Evolutionary conservation across 2,797 vertebrate species (phyloP).

Genomic region (Buceros bicornis): DNA sequence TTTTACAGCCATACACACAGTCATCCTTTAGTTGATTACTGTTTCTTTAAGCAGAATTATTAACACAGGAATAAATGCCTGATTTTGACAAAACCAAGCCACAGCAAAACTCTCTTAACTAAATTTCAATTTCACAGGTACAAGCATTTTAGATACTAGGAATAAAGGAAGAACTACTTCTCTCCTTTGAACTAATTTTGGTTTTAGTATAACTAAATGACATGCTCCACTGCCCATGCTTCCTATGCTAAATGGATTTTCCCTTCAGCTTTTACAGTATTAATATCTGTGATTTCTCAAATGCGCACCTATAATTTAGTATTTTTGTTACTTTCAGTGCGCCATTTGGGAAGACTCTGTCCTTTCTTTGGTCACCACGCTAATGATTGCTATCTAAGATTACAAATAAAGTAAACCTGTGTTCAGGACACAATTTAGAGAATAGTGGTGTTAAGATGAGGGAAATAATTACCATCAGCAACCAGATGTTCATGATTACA

Average conservation of each 20-base stretch:
- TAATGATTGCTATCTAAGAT: not conserved
- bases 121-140: constrained; percentile 42
- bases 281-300: constrained; percentile 15
- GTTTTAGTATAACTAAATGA: not conserved
- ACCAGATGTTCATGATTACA: not conserved
- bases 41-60: not conserved
- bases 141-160: constrained; percentile 4
- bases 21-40: not conserved
- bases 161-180: not conserved
- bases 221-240: not conserved
- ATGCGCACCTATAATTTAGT: not conserved
- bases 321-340: not conserved
- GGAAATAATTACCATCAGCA: not conserved
- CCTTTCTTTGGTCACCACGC: not conserved
- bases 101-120: not conserved
- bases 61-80: not conserved
- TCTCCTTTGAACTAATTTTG: constrained; percentile 19
- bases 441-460: not conserved
- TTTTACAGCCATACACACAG: not conserved
- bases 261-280: not conserved
- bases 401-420: not conserved
- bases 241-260: constrained; percentile 37
- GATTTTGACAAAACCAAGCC: not conserved
- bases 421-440: not conserved
- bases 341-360: not conserved